Percentiles rank a stretch among this genome's conserved stretches.
phyloP scores from a whole-genome alignment of 2,797 vertebrate genomes.

The Sebastes glaucus region DNA sequence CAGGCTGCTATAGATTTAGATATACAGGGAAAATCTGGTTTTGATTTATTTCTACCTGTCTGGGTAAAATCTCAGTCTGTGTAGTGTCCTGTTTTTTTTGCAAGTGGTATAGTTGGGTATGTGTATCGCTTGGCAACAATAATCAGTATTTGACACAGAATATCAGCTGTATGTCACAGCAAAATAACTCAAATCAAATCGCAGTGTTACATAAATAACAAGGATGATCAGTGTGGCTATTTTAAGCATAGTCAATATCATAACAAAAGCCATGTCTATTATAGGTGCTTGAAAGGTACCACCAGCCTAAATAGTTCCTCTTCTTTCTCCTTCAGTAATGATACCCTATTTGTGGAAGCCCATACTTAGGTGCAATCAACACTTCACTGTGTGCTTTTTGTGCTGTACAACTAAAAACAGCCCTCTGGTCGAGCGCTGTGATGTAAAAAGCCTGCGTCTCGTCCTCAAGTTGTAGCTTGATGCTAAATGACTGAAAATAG shows the following conservation, averaged over 20 bases:
- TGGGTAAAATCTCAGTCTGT: background rate
- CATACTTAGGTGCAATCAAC: slow-evolving; percentile 4
- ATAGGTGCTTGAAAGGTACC: background rate
- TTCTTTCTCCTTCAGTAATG: background rate
- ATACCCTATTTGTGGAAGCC: background rate
- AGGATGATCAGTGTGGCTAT: background rate
- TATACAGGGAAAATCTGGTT: background rate
- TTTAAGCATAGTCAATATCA: background rate
- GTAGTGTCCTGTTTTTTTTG: background rate
- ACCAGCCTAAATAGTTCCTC: background rate
- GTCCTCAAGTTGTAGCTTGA: background rate
- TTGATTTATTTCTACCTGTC: background rate
- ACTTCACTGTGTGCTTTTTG: background rate
- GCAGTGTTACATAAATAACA: background rate
- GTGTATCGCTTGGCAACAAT: background rate
- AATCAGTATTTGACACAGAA: background rate
- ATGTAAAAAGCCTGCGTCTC: background rate
- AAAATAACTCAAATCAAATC: background rate
- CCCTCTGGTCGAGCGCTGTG: background rate
- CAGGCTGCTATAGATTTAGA: background rate
- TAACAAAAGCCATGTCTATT: background rate
- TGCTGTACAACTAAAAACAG: background rate
- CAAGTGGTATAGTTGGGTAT: background rate
- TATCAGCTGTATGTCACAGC: background rate
- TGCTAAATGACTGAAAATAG: slow-evolving; percentile 21